These are phyloP conservation scores for Ommatoiulus sabulosus DNA, from an alignment of 2,888 invertebrate species.

Conservation along the genomic window DNA sequence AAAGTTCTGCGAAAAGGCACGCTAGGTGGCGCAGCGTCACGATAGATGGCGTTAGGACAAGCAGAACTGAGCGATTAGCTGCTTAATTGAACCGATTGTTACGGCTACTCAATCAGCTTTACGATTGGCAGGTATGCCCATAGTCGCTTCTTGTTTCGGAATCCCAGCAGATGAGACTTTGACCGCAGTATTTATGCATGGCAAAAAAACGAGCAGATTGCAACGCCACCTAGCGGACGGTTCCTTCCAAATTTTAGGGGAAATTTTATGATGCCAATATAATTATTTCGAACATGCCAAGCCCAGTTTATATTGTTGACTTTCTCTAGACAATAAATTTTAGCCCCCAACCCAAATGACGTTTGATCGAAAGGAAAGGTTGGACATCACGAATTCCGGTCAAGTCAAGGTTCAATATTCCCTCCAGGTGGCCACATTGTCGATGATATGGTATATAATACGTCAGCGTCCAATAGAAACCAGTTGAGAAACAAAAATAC, in stretches of 20 bases:
- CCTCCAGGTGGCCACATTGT: neutral
- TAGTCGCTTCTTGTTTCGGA: too few relatives aligned
- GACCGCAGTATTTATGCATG: too few relatives aligned
- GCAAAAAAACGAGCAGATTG: too few relatives aligned
- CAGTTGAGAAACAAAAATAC: neutral
- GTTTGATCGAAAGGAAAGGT: neutral
- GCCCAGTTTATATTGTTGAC: slow-evolving; percentile 40
- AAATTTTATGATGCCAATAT: slow-evolving; percentile 21
- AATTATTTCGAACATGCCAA: slow-evolving; percentile 31
- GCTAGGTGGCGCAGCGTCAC: too few relatives aligned
- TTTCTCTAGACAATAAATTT: slow-evolving; percentile 43
- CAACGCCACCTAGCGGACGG: neutral
- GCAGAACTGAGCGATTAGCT: too few relatives aligned
- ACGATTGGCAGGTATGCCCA: too few relatives aligned
- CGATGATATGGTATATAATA: neutral
- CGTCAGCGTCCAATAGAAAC: neutral
- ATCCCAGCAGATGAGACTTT: too few relatives aligned
- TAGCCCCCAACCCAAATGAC: neutral
- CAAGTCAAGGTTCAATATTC: slow-evolving; percentile 1
- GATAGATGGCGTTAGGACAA: too few relatives aligned
- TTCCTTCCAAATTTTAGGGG: slow-evolving; percentile 30
- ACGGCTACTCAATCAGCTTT: too few relatives aligned
- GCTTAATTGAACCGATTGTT: too few relatives aligned
- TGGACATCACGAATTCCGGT: slow-evolving; percentile 22
- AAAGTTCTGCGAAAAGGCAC: too few relatives aligned